These are phyloP conservation scores for Elysia chlorotica DNA, from an alignment of 1,140 invertebrate genomes.

Conservation along the genomic window DNA sequence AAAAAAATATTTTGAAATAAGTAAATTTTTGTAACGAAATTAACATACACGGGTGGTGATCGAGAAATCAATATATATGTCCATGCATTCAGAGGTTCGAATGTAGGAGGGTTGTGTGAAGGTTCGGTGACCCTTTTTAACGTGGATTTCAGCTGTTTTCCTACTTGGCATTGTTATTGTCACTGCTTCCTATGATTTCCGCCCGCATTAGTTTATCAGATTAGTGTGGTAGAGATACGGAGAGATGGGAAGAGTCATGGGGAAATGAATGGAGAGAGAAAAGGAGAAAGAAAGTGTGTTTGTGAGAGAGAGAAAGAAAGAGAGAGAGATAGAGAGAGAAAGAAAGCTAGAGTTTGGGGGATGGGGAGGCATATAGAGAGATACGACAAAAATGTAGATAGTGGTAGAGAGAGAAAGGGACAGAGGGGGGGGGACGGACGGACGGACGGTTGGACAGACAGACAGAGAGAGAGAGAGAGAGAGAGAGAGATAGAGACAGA, in stretches of 20 bases:
- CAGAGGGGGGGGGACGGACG: background rate
- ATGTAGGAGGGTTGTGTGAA: no score
- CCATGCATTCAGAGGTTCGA: no score
- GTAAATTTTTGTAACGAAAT: no score
- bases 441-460: background rate
- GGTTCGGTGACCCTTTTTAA: no score
- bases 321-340: background rate
- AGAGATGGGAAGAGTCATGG: background rate
- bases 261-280: background rate
- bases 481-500: background rate
- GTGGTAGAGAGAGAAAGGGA: background rate
- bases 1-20: no score
- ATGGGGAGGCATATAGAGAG: background rate
- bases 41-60: no score
- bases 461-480: background rate
- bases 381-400: background rate
- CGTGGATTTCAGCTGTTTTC: no score
- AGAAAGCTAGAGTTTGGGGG: background rate
- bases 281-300: background rate
- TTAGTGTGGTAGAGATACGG: no score
- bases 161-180: no score
- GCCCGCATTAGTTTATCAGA: no score
- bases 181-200: no score
- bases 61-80: no score
- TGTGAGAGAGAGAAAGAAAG: background rate